Base-by-base conservation (phyloP, 2,888 invertebrate species). In the Germaria angustata region DNA sequence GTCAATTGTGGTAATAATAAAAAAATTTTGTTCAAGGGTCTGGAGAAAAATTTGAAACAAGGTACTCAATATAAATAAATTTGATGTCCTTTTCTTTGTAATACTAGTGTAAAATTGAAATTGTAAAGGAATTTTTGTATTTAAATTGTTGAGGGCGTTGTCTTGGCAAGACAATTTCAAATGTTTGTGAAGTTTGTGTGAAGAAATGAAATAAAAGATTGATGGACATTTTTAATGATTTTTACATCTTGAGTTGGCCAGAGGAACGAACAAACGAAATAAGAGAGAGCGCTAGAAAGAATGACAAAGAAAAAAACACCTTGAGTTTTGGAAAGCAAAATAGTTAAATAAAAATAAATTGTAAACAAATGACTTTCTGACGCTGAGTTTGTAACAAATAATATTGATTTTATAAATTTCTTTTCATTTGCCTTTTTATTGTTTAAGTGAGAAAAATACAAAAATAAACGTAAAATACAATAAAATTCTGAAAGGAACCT, bases 351-450 rank as follows among this genome's bases (percentile, higher is more conserved):
- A 41, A 77, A 34, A 73, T 69, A 49, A 69, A 82, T 82, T 71
- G 75, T 59, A 75, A 82, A 82, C 79, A 71, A 82, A 82, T 82
- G 75, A 82, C 71, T 82, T 66, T 69, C 15, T 55, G 78, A 75
- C 78, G 55, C 32, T 20, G 34, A 22, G 22, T 65, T 59, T 34
- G n/a, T 1, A 34, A 51, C 59, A 59, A 24, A 51, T 20, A 49
- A 65, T 72, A 79, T 79, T 79, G 79, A 79, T 79, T 79, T 71
- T 55, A 20, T 32, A 36, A 20, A 46, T 51, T 55, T 65, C n/a
- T n/a, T 55, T 55, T 68, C 22, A 44, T 76, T 76, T 76, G 77
- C 61, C n/a, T 51, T 51, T 41, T 17, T 20, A 46, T 75, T 65
- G 28, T 76, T 36, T 24, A 6, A 75, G 20, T 6, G 20, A 39